Evolutionary conservation across 2,888 invertebrate genomes (phyloP), one percentile per base, ranked within the genome.

Genomic region (Nomada ruficornis): DNA sequence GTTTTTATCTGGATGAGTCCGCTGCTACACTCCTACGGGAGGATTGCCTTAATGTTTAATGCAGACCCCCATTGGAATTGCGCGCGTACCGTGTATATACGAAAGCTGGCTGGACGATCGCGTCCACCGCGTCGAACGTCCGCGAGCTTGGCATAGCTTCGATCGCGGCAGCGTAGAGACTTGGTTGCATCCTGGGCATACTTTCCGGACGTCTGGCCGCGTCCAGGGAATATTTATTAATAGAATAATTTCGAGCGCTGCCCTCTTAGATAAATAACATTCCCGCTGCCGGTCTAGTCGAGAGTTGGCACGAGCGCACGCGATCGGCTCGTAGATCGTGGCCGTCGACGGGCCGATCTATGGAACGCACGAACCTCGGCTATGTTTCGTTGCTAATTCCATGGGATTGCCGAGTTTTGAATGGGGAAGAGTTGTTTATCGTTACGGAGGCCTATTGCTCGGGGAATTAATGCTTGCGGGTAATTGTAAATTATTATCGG

Each of bases 31-130:
- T 88, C 76, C 82, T 83, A 80, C 82, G 85, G 82, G 83, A 80
- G 87, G 88, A 68, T 82, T 62, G 80, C 74, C 85, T 90, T 87
- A 85, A 91, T 91, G 90, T 91, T 91, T 91, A 90, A 91, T 91
- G 90, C 91, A 91, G 89, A 82, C 68, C 81, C 70, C 87, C 84
- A 84, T 84, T 77, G 83, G 80, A 82, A 88, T 85, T 83, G 87
- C 85, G 63, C 68, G 59, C 77, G 67, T 64, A 82, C 78, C 60
- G 11, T n/a, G 84, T 82, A 83, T 81, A 83, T 76, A 86, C 77
- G 80, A 82, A 80, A 85, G 79, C 74, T 50, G 50, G 60, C 73
- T 72, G 67, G 65, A 70, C 80, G 68, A 67, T 65, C 72, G 76
- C 67, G 72, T 57, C 76, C 67, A 52, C 63, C 52, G 52, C 67